Conservation (phyloP, 2,888 invertebrate species). For the Rhodophaea formosa region DNA sequence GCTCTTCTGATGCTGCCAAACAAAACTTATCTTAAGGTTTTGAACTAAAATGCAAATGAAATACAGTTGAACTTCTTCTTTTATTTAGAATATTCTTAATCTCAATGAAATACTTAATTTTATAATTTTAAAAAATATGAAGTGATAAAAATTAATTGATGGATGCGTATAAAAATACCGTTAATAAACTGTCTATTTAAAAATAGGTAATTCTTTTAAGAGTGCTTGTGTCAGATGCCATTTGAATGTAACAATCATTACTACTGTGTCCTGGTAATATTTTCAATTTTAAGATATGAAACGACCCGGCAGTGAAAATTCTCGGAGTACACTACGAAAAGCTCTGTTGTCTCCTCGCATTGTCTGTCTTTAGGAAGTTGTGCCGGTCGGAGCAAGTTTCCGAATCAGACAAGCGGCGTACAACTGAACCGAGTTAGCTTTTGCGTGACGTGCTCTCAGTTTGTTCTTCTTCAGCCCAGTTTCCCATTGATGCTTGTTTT, state of each 20-base stretch:
- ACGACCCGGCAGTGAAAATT: slow-evolving; percentile 47
- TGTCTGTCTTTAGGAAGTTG: slow-evolving; percentile 54
- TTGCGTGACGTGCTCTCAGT: slow-evolving; percentile 68
- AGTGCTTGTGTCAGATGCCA: too few species aligned
- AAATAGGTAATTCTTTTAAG: too few species aligned
- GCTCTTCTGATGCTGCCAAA: slow-evolving; percentile 46
- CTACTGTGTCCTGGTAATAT: background rate
- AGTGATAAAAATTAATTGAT: too few species aligned
- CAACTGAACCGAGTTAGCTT: slow-evolving; percentile 60
- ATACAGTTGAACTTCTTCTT: background rate
- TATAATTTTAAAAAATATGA: too few species aligned
- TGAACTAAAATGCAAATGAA: background rate
- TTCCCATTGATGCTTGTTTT: background rate
- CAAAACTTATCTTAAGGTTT: slow-evolving; percentile 43
- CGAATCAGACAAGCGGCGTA: slow-evolving; percentile 70
- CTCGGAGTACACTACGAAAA: slow-evolving; percentile 41
- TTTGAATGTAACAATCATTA: too few species aligned
- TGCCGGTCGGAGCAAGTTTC: slow-evolving; percentile 65
- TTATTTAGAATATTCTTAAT: too few species aligned
- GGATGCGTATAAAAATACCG: too few species aligned
- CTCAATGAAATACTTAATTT: too few species aligned
- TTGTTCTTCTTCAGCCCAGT: slow-evolving; percentile 62
- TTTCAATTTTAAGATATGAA: slow-evolving; percentile 33
- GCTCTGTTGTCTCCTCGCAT: slow-evolving; percentile 67
- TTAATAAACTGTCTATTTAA: too few species aligned